A percentile compares a stretch with the other conserved stretches of the same genome.
phyloP scores from a whole-genome alignment of 2,888 invertebrate species.

The Latrodectus hesperus region DNA sequence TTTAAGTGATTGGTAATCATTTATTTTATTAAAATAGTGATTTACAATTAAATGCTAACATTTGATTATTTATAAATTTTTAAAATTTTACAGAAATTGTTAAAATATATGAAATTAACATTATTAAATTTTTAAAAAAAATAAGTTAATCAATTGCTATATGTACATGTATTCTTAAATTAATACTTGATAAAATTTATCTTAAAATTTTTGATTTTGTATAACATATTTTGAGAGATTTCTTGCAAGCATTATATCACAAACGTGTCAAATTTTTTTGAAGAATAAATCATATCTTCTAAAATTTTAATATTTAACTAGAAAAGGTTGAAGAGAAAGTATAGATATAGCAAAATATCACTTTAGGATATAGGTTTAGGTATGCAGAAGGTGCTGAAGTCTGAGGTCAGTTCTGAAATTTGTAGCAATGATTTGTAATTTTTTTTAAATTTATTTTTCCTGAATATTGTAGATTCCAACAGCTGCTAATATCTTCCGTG shows the following conservation, averaged over 20 bases:
- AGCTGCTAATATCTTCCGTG: neutral
- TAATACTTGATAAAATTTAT: neutral
- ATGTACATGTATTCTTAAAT: neutral
- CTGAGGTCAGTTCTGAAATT: neutral
- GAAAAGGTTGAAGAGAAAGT: constrained; percentile 7
- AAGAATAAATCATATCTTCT: constrained; percentile 38
- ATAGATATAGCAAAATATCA: constrained; percentile 40
- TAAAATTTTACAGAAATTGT: neutral
- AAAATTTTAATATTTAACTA: constrained; percentile 37
- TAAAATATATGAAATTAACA: no score
- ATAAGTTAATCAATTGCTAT: neutral
- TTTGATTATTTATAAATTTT: constrained; percentile 1
- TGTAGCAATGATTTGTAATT: neutral
- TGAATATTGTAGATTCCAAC: neutral
- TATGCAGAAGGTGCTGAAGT: neutral
- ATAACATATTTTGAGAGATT: neutral
- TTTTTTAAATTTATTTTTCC: neutral
- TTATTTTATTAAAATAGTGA: no score
- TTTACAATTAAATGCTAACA: neutral
- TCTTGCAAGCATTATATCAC: neutral
- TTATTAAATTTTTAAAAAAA: neutral
- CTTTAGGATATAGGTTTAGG: constrained; percentile 36
- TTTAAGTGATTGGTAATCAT: no score
- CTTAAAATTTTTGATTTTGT: neutral
- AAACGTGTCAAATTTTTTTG: constrained; percentile 48